Base-by-base conservation (phyloP, 1,140 invertebrate genomes). In the Bombyx mori region DNA sequence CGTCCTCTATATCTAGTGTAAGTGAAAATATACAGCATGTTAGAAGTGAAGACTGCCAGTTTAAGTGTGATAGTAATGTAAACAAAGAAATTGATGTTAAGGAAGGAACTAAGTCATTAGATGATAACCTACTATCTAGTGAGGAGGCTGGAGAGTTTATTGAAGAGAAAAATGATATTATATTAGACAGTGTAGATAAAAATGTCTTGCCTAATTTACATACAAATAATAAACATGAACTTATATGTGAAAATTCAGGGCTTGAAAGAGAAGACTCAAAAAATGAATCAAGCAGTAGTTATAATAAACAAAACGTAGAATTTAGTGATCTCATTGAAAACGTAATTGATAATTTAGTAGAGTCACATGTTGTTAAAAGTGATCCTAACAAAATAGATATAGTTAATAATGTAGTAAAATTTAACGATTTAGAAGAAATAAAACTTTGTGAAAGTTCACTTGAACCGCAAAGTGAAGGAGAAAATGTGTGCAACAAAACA, bases 51-150 rank as follows among this genome's bases (percentile, higher is more conserved):
- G 82, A 86, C 80, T 82, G 81, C 76, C 63, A 72, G 72, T 69
- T 65, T 77, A 61, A 73, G 56, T 75, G 80, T 81, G 81, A 81
- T 83, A 82, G 69, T 82, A 75, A 74, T 56, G 63, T 75, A 77
- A 70, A 63, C 65, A 69, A 77, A 68, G 71, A 68, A 67, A 78
- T 70, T 76, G 75, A 73, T 70, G 60, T 70, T 68, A 76, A 68
- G 58, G 68, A 71, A 65, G 73, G 77, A 78, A 71, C 75, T 82
- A 84, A 84, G 79, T 86, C 80, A 84, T 60, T 83, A 81, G 75
- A 77, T 72, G 63, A 74, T 73, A 71, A 67, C 60, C 58, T 54
- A 59, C 63, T 66, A 66, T 44, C 43, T 56, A 58, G 56, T 60
- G 46, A 22, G 6, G 54, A 53, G 46, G 50, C 26, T 54, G 57